A percentile compares a stretch with the other conserved stretches of the same genome.
phyloP scores from a whole-genome alignment of 2,797 vertebrate species.

The Eurystomus glaucurus region DNA sequence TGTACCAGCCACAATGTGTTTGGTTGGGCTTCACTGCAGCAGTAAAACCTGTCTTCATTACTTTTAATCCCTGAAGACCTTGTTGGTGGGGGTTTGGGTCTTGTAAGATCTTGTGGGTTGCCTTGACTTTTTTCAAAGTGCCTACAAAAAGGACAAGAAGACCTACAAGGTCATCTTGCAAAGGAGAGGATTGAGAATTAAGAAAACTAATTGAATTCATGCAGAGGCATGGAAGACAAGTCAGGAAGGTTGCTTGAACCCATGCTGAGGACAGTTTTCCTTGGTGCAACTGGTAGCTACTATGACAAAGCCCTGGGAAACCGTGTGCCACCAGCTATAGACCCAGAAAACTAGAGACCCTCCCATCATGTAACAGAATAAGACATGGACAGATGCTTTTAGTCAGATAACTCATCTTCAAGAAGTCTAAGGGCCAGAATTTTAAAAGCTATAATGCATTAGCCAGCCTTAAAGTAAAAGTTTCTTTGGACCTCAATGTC shows the following conservation, averaged over 20 bases:
- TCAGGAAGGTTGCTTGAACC: neutral
- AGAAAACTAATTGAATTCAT: neutral
- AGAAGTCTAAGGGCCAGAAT: neutral
- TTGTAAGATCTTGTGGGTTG: neutral
- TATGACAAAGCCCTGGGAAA: neutral
- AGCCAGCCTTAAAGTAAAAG: neutral
- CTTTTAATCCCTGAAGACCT: neutral
- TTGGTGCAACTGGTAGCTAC: neutral
- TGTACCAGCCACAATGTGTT: neutral
- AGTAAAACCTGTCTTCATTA: neutral
- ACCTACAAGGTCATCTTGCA: neutral
- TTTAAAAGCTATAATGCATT: neutral
- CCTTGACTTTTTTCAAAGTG: neutral
- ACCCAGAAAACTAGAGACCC: neutral
- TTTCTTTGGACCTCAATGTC: neutral
- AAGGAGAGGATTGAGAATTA: neutral
- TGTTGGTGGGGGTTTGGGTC: accelerated
- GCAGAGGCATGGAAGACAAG: neutral
- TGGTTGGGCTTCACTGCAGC: neutral
- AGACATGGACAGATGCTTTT: neutral
- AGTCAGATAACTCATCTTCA: neutral
- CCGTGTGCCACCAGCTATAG: neutral
- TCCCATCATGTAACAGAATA: accelerated
- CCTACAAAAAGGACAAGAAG: neutral
- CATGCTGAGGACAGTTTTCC: neutral